Evolutionary conservation across 2,797 vertebrate species (phyloP), one percentile per base, ranked within the genome.

Genomic region (Sorex maritimensis): DNA sequence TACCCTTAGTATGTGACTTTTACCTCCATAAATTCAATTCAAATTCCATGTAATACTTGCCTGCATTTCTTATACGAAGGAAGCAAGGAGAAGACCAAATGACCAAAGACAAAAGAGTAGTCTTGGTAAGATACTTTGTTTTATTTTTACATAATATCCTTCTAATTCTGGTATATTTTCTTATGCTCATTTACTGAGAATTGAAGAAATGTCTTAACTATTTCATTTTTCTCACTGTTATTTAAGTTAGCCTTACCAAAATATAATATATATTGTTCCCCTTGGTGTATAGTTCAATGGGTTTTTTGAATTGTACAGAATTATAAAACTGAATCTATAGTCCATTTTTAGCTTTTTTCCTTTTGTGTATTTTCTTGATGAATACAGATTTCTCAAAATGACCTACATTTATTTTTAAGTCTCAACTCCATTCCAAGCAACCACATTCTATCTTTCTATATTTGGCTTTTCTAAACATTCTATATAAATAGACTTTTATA

Each of bases 231-330:
- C 68, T 75, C 67, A 15, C 69, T 74, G 55, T 34, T 85, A 73
- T 58, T 86, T 88, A 90, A n/a, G 87, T 28, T 34, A 90, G 13
- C 2, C 85, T 93, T 89, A 58, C 71, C 65, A n/a, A 80, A 8
- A 7, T 71, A 46, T 73, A 77, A 81, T 73, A 81, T 14, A 72
- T 46, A 63, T 8, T 61, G 69, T 90, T 69, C 67, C 14, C n/a
- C 67, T 68, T 86, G 34, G 5, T 41, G 2, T 46, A 78, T 17
- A 26, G 81, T 69, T 91, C 77, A 84, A 4, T 28, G 17, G 26
- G 9, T 19, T 74, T 85, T 94, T 77, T 38, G 61, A 93, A 91
- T 26, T 55, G 92, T 58, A 72, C 9, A 67, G 4, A 88, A 81
- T 41, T 73, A 10, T 85, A 12, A 8, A 78, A 46, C 34, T 34